Evolutionary conservation across 1,140 invertebrate species (phyloP).

Genomic region (Drosophila aff.): DNA sequence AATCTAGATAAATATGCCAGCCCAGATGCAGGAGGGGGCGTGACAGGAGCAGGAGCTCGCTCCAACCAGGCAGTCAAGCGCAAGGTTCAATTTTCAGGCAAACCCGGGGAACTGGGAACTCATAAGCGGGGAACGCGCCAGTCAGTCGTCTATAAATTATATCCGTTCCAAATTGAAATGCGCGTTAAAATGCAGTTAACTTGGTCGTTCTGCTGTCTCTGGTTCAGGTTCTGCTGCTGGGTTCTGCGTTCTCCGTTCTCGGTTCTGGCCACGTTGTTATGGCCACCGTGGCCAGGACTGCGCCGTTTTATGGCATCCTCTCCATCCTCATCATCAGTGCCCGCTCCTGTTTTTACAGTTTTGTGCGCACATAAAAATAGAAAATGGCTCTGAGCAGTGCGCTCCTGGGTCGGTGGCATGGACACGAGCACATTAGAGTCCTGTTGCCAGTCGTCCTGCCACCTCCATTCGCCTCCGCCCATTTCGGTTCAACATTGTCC

Average conservation of each 20-base stretch:
- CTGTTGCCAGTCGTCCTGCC: conserved; percentile 18
- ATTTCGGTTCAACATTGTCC: conserved; percentile 28
- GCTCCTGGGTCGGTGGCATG: conserved; percentile 39
- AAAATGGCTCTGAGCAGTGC: conserved; percentile 73
- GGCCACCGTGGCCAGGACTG: conserved; percentile 68
- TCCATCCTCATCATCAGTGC: conserved; percentile 48
- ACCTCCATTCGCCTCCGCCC: neutral
- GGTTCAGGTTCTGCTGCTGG: conserved; percentile 20
- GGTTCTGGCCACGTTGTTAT: conserved; percentile 74
- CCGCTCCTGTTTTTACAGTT: conserved; percentile 72
- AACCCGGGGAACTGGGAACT: conserved; percentile 47
- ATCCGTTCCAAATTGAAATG: conserved; percentile 85
- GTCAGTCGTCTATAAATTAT: conserved; percentile 85
- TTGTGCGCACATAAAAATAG: conserved; percentile 83
- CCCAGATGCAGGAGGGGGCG: conserved; percentile 46
- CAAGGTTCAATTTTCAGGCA: conserved; percentile 77
- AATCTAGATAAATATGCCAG: conserved; percentile 79
- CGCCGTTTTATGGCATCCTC: conserved; percentile 67
- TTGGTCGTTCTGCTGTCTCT: conserved; percentile 66
- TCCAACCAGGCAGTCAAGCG: conserved; percentile 61
- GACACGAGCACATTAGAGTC: conserved; percentile 72
- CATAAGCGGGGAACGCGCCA: conserved; percentile 70
- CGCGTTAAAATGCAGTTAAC: conserved; percentile 85
- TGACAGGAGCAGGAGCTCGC: too few species aligned
- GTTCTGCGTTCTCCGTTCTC: conserved; percentile 1